phyloP scores from a whole-genome alignment of 2,797 vertebrate genomes.

The Spondyliosoma cantharus region DNA sequence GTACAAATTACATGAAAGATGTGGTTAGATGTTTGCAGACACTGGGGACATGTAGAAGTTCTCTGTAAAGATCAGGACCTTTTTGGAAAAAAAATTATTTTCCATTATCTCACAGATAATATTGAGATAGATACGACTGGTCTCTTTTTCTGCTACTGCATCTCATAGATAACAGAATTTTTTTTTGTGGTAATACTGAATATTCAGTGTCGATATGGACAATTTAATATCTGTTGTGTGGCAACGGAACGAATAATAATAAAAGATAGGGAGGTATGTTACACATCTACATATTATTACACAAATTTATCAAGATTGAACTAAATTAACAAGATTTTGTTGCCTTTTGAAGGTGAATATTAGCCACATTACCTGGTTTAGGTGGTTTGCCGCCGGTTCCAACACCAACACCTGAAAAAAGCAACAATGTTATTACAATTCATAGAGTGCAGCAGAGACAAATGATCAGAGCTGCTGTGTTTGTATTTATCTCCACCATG shows the following conservation, averaged over 20 bases:
- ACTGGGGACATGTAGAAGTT: too few species aligned
- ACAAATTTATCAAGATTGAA: neutral
- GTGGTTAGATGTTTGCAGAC: too few species aligned
- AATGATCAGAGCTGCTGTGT: neutral
- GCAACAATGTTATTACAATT: neutral
- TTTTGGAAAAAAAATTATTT: too few species aligned
- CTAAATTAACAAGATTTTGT: neutral
- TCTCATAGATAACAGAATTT: neutral
- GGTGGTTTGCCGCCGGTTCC: conserved; percentile 71
- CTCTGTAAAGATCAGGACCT: neutral
- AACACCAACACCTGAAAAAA: conserved; percentile 66
- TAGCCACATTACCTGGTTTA: conserved; percentile 73
- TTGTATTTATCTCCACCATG: conserved; percentile 66
- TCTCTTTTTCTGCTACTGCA: neutral
- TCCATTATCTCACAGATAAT: neutral
- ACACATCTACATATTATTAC: neutral
- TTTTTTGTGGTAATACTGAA: neutral
- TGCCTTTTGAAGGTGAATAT: neutral
- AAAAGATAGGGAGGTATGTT: neutral
- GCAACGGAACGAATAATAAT: neutral
- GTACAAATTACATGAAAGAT: too few species aligned
- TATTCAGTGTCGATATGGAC: neutral
- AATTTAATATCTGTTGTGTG: neutral
- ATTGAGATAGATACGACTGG: neutral
- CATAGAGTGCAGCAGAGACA: neutral